phyloP scores from a whole-genome alignment of 92 coral and sea anemone genomes.

The Phenganax marumi region DNA sequence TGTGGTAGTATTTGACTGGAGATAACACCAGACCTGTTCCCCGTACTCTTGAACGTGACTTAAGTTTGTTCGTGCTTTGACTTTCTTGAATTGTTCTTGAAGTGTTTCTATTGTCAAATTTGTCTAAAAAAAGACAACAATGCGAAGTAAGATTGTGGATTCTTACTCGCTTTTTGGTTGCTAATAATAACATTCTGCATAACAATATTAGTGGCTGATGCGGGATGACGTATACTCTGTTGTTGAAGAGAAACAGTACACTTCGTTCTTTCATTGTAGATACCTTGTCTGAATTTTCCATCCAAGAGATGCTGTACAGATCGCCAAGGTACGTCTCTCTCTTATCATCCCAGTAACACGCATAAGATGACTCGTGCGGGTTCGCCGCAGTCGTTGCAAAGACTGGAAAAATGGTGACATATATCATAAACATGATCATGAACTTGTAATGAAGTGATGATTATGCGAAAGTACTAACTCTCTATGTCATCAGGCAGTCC shows the following conservation, averaged over 20 bases:
- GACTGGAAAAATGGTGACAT: constrained; percentile 50
- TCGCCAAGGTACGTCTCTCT: constrained; percentile 77
- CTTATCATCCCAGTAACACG: constrained; percentile 74
- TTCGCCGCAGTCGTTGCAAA: constrained; percentile 92
- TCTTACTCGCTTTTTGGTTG: too few species aligned
- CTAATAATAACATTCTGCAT: too few species aligned
- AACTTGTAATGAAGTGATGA: background rate
- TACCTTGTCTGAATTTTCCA: constrained; percentile 94
- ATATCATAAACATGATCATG: background rate
- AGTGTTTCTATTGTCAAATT: constrained; percentile 73
- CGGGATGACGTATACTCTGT: too few species aligned
- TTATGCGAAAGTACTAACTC: constrained; percentile 49
- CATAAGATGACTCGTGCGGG: constrained; percentile 77
- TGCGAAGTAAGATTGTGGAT: background rate
- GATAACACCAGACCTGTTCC: constrained; percentile 66
- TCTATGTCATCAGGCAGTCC: constrained; percentile 67
- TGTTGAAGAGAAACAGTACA: background rate
- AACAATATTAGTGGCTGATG: too few species aligned
- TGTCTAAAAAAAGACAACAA: constrained; percentile 52
- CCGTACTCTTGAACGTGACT: constrained; percentile 94
- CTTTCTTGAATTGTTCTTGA: constrained; percentile 64
- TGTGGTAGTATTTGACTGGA: background rate
- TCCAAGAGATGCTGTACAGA: constrained; percentile 89
- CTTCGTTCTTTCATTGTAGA: background rate
- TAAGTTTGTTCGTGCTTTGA: constrained; percentile 71